Base-by-base conservation (phyloP, 2,797 vertebrate genomes). In the Pogonophryne albipinna region DNA sequence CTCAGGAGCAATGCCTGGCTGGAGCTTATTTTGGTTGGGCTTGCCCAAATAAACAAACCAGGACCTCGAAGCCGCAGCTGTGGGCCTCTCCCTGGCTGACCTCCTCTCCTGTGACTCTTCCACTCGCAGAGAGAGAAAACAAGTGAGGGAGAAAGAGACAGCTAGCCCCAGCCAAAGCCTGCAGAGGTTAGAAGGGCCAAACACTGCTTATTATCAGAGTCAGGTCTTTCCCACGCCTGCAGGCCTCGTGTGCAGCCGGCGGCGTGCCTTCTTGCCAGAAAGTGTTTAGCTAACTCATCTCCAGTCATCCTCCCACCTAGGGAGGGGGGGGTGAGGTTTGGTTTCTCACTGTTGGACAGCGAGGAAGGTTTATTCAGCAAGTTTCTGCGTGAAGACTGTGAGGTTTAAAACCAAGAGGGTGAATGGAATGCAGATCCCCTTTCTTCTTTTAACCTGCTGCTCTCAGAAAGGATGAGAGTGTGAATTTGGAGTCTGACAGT, bases 11-110 rank as follows among this genome's bases (percentile, higher is more conserved):
- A 87, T 90, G 91, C 89, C 91, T 87, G 84, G 91, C 86, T 86
- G 83, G 80, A 90, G 92, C 90, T 95, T 94, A 93, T 95, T 95
- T 94, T 93, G 91, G 87, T 94, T 93, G 86, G 87, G 81, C 87
- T 92, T 94, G 91, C 89, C 91, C 93, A 95, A 94, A 95, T 94
- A 95, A 95, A 95, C 93, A 93, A 82, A 63, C 80, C 27, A 45
- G 87, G 90, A 91, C 84, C 85, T 89, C 76, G 78, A 89, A 85
- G 91, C 82, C 87, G 71, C 91, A 93, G 92, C 92, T 93, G 92
- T 68, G 85, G 89, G 90, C 85, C 90, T 93, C 90, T 92, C 91
- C 89, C 89, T 79, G 90, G 80, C 90, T 92, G 90, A 93, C 92
- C 93, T 88, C 87, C 89, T 88, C 87, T 89, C 80, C 87, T 86